Evolutionary conservation across 37 sponge, comb jelly and placozoan species (phyloP).

Genomic region (Aphrocallistes beatrix): DNA sequence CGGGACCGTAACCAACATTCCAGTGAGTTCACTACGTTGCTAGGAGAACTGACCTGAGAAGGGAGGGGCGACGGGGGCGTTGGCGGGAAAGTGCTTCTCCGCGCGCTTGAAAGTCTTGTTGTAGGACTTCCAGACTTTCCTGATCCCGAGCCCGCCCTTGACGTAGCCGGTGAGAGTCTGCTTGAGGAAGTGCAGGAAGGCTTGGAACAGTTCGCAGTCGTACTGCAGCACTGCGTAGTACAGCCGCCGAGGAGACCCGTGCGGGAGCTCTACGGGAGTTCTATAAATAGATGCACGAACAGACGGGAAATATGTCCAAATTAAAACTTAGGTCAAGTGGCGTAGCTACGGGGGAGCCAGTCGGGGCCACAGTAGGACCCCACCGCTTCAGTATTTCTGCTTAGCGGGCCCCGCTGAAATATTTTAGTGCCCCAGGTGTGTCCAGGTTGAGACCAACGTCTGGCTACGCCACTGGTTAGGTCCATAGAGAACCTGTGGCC

Average conservation of each 20-base stretch:
- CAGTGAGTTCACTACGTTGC: not conserved
- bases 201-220: conserved; percentile 72
- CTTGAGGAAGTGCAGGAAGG: conserved; percentile 55
- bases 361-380: no score
- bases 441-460: no score
- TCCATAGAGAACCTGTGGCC: no score
- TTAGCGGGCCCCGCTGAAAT: no score
- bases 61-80: conserved; percentile 34
- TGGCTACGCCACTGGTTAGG: no score
- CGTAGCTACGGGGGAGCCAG: no score
- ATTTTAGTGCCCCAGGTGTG: no score
- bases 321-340: not conserved
- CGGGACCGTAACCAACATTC: not conserved
- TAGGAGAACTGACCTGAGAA: not conserved
- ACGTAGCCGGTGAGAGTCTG: conserved; percentile 72
- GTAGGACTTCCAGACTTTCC: conserved; percentile 82
- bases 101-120: conserved; percentile 41
- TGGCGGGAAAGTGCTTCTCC: conserved; percentile 45
- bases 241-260: not conserved
- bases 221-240: not conserved
- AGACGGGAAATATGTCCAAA: not conserved
- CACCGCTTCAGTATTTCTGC: no score
- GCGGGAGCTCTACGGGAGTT: not conserved
- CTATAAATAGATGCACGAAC: no score
- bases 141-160: conserved; percentile 74